Percentiles rank a stretch among this genome's conserved stretches.
Evolutionary conservation across 2,888 invertebrate species (phyloP).

Genomic region (Plagiodera versicolora): DNA sequence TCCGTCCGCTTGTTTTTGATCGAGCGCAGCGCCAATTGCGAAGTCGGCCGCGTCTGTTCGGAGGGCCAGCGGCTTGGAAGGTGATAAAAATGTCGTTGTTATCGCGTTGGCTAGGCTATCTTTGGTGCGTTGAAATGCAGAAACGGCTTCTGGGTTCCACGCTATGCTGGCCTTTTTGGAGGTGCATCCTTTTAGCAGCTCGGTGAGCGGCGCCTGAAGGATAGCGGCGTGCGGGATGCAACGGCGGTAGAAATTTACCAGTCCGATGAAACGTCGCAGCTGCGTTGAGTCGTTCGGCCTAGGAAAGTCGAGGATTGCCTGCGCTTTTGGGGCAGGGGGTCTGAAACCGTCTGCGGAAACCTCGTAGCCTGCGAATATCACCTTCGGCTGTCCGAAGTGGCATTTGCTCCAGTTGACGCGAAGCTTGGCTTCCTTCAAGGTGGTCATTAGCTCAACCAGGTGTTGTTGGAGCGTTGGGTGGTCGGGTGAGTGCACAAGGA

Average conservation of each 20-base stretch:
- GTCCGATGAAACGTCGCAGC: slow-evolving; percentile 18
- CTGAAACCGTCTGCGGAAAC: slow-evolving; percentile 20
- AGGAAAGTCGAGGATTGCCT: not conserved
- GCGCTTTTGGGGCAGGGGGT: not conserved
- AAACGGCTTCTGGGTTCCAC: not conserved
- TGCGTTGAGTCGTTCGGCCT: slow-evolving; percentile 2
- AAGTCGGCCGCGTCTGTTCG: slow-evolving; percentile 47
- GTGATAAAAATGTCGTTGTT: not conserved
- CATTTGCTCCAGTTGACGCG: slow-evolving; percentile 44
- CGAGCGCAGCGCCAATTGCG: slow-evolving; percentile 15
- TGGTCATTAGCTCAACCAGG: not conserved
- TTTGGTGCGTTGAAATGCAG: not conserved
- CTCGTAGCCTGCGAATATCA: slow-evolving; percentile 39
- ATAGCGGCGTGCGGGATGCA: slow-evolving; percentile 13
- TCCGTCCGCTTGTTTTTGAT: slow-evolving; percentile 20
- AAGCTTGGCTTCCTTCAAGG: not conserved
- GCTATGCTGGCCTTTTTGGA: slow-evolving; percentile 6
- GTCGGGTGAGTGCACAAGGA: slow-evolving; percentile 33
- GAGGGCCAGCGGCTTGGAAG: not conserved
- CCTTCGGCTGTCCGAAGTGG: slow-evolving; percentile 31
- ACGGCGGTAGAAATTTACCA: slow-evolving; percentile 19
- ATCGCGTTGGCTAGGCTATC: not conserved
- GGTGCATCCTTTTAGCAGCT: slow-evolving; percentile 9
- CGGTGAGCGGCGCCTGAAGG: slow-evolving; percentile 12
- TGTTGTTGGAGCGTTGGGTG: not conserved